A percentile compares a stretch with the other conserved stretches of the same genome.
Conservation (phyloP, 2,888 invertebrate species). For the Drosophila crucigera region DNA sequence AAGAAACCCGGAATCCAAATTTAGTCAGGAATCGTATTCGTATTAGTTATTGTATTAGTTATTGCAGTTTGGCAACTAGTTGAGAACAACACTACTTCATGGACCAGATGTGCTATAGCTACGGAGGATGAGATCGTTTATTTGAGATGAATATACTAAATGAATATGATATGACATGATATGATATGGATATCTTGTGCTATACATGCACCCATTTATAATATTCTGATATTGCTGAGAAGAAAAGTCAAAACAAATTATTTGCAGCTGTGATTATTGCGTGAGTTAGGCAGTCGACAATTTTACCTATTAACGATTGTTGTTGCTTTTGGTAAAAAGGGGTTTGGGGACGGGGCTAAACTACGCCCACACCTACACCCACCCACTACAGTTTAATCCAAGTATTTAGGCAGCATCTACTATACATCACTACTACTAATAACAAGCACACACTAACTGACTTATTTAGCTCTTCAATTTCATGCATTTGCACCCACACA, state of each 20-base stretch:
- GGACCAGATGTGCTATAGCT: conserved; percentile 26
- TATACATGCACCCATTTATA: conserved; percentile 13
- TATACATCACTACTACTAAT: conserved; percentile 30
- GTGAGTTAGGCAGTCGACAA: conserved; percentile 51
- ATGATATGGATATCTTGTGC: conserved; percentile 26
- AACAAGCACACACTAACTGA: conserved; percentile 27
- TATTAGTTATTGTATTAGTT: conserved; percentile 12
- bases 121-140: conserved; percentile 17
- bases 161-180: conserved; percentile 21
- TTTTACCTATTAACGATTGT: conserved; percentile 41
- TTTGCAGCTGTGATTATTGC: conserved; percentile 69
- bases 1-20: not conserved
- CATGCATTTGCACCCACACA: conserved; percentile 27
- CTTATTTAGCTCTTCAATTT: conserved; percentile 28
- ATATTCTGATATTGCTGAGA: conserved; percentile 45
- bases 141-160: conserved; percentile 28
- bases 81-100: conserved; percentile 32
- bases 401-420: conserved; percentile 38
- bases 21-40: conserved; percentile 27
- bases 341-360: not conserved
- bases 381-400: conserved; percentile 16
- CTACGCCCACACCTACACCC: not conserved
- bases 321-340: conserved; percentile 16
- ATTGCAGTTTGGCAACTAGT: conserved; percentile 20
- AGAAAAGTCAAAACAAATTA: conserved; percentile 56